phyloP scores from a whole-genome alignment of 2,888 invertebrate species.

The Horisme vitalbata region DNA sequence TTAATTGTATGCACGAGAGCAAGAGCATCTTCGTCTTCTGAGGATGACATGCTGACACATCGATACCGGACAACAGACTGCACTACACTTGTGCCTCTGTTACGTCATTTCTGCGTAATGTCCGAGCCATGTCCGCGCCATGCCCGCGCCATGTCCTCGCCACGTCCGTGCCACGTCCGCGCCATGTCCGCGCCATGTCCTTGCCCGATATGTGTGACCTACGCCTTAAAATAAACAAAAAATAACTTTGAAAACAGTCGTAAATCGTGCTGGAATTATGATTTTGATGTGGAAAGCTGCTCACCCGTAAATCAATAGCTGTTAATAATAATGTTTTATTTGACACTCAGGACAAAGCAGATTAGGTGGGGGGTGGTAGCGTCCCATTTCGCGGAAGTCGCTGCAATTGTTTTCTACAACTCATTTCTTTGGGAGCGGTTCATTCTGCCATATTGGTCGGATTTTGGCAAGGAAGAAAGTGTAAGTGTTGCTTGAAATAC shows the following conservation, averaged over 20 bases:
- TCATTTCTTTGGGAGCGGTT: constrained; percentile 92
- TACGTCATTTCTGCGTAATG: too few species aligned
- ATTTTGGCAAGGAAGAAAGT: constrained; percentile 78
- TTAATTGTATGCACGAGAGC: too few species aligned
- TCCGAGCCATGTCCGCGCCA: too few species aligned
- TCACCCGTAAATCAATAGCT: constrained; percentile 22
- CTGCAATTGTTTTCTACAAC: constrained; percentile 90
- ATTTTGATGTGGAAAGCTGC: constrained; percentile 26
- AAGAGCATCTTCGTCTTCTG: too few species aligned
- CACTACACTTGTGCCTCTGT: too few species aligned
- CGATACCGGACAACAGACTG: too few species aligned
- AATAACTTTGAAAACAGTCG: constrained; percentile 7
- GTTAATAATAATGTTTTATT: constrained; percentile 33
- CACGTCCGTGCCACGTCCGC: too few species aligned
- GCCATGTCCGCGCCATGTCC: too few species aligned
- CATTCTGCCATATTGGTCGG: constrained; percentile 86
- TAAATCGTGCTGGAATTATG: constrained; percentile 18
- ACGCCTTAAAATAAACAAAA: too few species aligned
- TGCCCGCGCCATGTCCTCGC: too few species aligned
- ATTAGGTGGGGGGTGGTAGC: constrained; percentile 90
- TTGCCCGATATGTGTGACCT: too few species aligned
- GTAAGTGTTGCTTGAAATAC: constrained; percentile 22
- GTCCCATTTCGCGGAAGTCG: constrained; percentile 87
- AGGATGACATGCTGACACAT: too few species aligned
- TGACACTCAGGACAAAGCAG: constrained; percentile 83